Evolutionary conservation across 2,113 vertebrate genomes (phyloP), one percentile per base, ranked within the genome.

Genomic region (Hippocampus barbouri): DNA sequence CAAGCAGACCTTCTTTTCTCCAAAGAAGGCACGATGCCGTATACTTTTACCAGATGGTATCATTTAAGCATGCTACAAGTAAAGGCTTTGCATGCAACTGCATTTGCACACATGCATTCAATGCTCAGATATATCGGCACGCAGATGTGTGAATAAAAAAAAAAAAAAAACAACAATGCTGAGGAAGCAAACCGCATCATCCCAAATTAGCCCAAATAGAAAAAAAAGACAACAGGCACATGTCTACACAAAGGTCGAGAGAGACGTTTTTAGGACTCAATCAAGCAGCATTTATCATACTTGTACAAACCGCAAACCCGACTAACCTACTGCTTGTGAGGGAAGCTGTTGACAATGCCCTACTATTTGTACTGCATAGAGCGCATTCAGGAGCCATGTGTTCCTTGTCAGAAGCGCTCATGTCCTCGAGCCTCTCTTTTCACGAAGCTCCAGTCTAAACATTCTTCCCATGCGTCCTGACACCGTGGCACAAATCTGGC

Each of bases 321-420:
- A 27, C 14, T 27, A 59, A 59, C 15, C 14, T 4, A 1, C 9
- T 30, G 23, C 14, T 59, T 43, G 5, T 14, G 59, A 30, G 15
- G 15, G 12, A 30, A 30, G 16, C 27, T 41, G 40, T n/a, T 23
- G 21, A 64, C 8, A 34, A 62, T 20, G 30, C 60, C 20, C 1
- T 40, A 49, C 25, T 59, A 76, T 70, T 66, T 45, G 56, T 81
- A 62, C n/a, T 75, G 74, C 67, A 47, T 68, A 74, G 75, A 64
- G 75, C 69, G 81, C 78, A 86, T 18, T 64, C 76, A 76, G 60
- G 23, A 84, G 66, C 78, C 88, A 87, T 84, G 79, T 79, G 83
- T 69, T 81, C 72, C 77, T 74, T 83, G 77, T 89, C 85, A 84
- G 78, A 70, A 67, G 56, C 77, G 60, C 79, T 69, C 21, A 9